Conservation (phyloP, 92 coral and sea anemone genomes). For the Montipora capitata region DNA sequence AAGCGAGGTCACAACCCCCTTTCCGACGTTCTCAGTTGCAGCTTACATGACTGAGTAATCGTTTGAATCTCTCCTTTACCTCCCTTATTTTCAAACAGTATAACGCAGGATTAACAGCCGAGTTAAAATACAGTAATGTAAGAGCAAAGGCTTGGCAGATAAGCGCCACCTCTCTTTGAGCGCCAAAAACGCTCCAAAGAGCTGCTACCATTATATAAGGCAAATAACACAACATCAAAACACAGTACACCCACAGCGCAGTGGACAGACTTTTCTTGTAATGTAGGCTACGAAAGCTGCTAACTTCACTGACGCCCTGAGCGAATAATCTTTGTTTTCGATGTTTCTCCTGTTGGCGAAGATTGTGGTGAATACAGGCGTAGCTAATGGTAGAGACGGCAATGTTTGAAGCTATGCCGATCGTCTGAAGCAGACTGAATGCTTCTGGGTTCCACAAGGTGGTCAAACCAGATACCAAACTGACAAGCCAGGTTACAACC, state of each 20-base stretch:
- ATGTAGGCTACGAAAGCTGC: background rate
- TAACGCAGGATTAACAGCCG: conserved; percentile 31
- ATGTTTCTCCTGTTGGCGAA: conserved; percentile 22
- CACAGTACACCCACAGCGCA: conserved; percentile 43
- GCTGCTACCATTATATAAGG: conserved; percentile 55
- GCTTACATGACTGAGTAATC: background rate
- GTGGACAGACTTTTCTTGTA: conserved; percentile 34
- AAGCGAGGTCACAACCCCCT: background rate
- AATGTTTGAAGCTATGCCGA: conserved; percentile 17
- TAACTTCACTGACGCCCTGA: background rate
- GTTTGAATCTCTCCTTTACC: conserved; percentile 8
- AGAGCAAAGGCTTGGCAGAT: conserved; percentile 25
- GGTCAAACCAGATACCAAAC: conserved; percentile 26
- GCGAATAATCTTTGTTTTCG: conserved; percentile 15
- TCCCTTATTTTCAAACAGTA: conserved; percentile 39
- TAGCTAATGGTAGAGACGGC: conserved; percentile 39
- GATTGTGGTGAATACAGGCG: conserved; percentile 12
- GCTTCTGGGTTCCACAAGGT: conserved; percentile 7
- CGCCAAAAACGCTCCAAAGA: conserved; percentile 35
- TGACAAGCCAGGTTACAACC: conserved; percentile 19
- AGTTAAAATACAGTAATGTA: conserved; percentile 25
- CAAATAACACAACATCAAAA: conserved; percentile 11
- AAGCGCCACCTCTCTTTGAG: conserved; percentile 4
- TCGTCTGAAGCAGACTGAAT: conserved; percentile 20
- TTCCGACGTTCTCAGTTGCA: background rate